Evolutionary conservation across 2,888 invertebrate species (phyloP).

Genomic region (Onchidella celtica): DNA sequence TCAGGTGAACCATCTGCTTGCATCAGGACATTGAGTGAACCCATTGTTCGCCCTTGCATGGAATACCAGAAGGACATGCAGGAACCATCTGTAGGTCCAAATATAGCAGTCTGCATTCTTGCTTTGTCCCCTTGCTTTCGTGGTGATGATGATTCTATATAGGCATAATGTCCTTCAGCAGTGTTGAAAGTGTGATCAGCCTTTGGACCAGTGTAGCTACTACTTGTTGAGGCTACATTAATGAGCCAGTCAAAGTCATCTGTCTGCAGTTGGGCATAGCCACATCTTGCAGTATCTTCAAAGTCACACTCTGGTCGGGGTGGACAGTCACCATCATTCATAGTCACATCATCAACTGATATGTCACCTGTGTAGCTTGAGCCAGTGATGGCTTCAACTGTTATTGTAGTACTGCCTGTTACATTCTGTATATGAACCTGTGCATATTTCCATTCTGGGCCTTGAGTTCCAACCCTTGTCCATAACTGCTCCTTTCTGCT

Average conservation of each 20-base stretch:
- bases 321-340: conserved; percentile 64
- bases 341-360: conserved; percentile 74
- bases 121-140: conserved; percentile 67
- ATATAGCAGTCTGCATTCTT: conserved; percentile 65
- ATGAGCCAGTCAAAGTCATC: conserved; percentile 74
- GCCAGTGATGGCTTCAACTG: conserved; percentile 73
- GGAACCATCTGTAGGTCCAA: conserved; percentile 59
- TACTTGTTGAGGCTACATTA: conserved; percentile 64
- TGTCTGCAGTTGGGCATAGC: conserved; percentile 68
- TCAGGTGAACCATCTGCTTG: not conserved
- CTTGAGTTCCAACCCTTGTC: conserved; percentile 69
- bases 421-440: conserved; percentile 62
- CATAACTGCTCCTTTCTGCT: conserved; percentile 54
- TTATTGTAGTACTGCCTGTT: conserved; percentile 64
- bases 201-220: conserved; percentile 67
- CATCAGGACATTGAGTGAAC: conserved; percentile 52
- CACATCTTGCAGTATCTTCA: conserved; percentile 69
- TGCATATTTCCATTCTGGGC: conserved; percentile 71
- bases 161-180: conserved; percentile 66
- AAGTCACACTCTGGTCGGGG: conserved; percentile 70
- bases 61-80: conserved; percentile 77
- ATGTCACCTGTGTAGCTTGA: conserved; percentile 70
- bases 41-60: conserved; percentile 72
- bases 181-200: conserved; percentile 75
- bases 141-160: conserved; percentile 68